These are phyloP conservation scores for Hirtodrosophila histrioides DNA, from an alignment of 2,888 invertebrate genomes.

Conservation along the genomic window DNA sequence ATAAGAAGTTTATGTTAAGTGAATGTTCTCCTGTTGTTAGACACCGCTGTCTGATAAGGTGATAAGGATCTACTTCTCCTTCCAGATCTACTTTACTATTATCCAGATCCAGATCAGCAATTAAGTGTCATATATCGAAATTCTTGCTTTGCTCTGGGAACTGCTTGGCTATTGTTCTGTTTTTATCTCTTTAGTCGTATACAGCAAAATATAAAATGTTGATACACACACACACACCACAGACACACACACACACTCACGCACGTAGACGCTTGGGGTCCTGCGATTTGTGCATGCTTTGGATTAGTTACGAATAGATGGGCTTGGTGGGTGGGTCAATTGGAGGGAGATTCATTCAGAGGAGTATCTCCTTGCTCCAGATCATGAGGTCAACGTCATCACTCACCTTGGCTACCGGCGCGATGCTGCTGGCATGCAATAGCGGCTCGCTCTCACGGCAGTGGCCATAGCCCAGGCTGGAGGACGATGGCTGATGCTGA, in stretches of 20 bases:
- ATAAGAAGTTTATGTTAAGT: too few relatives aligned
- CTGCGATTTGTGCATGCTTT: conserved; percentile 15
- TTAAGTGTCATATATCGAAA: too few relatives aligned
- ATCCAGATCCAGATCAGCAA: too few relatives aligned
- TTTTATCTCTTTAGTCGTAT: too few relatives aligned
- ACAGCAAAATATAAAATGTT: not conserved
- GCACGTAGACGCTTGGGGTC: not conserved
- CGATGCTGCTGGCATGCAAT: conserved; percentile 82
- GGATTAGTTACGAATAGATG: conserved; percentile 45
- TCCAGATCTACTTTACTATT: too few relatives aligned
- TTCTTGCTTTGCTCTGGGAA: too few relatives aligned
- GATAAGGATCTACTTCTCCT: too few relatives aligned
- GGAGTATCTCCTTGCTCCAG: conserved; percentile 78
- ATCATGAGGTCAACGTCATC: conserved; percentile 68
- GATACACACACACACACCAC: not conserved
- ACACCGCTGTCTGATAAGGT: too few relatives aligned
- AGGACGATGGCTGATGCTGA: conserved; percentile 63
- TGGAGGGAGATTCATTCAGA: conserved; percentile 41
- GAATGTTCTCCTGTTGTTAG: too few relatives aligned
- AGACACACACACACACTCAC: conserved; percentile 2
- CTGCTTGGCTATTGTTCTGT: too few relatives aligned
- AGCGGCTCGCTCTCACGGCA: conserved; percentile 84
- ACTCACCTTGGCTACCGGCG: conserved; percentile 84
- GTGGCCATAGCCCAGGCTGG: conserved; percentile 82
- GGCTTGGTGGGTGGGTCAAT: conserved; percentile 1